phyloP scores from a whole-genome alignment of 1,140 invertebrate species.

The Drosophila paulistorum region DNA sequence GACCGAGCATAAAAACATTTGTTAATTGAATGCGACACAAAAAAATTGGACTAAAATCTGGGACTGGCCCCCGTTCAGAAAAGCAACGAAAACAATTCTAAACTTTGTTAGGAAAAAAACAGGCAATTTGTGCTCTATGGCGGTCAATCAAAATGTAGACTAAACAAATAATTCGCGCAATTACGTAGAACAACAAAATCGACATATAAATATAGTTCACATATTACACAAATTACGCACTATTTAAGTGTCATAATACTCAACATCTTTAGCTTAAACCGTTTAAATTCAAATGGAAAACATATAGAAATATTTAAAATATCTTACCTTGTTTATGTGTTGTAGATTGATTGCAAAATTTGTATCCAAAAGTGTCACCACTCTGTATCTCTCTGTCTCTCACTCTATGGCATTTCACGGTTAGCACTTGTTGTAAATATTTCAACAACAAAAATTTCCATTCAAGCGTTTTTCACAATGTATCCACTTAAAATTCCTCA shows the following conservation, averaged over 20 bases:
- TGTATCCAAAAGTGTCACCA: constrained; percentile 29
- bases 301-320: neutral
- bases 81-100: constrained; percentile 14
- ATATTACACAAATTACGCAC: constrained; percentile 6
- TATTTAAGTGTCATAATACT: neutral
- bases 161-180: constrained; percentile 77
- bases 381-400: constrained; percentile 35
- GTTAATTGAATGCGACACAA: constrained; percentile 75
- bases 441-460: constrained; percentile 48
- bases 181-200: constrained; percentile 53
- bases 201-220: neutral
- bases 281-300: no score
- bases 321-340: constrained; percentile 50
- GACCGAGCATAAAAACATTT: constrained; percentile 33
- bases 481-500: constrained; percentile 72
- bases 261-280: no score
- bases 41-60: constrained; percentile 48
- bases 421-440: constrained; percentile 39
- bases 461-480: constrained; percentile 35
- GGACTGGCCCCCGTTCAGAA: constrained; percentile 33
- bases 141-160: constrained; percentile 74
- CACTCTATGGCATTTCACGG: constrained; percentile 25
- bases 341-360: constrained; percentile 49
- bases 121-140: constrained; percentile 64
- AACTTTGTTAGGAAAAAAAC: constrained; percentile 54